These are phyloP conservation scores for Mobula hypostoma DNA, from an alignment of 2,113 vertebrate genomes.

Conservation along the genomic window DNA sequence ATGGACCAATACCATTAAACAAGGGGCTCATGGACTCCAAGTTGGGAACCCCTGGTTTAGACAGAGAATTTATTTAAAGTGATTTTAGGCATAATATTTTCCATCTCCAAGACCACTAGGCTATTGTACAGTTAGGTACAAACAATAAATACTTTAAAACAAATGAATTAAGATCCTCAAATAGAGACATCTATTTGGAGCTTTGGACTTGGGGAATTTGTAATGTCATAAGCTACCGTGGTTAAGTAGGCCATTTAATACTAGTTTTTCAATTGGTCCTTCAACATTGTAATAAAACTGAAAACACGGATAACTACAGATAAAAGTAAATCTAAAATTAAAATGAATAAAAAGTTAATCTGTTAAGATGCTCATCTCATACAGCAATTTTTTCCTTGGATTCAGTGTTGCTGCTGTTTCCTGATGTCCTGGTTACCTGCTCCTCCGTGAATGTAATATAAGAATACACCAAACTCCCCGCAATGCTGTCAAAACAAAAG, in stretches of 20 bases:
- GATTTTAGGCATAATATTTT: not conserved
- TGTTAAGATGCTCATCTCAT: slow-evolving; percentile 46
- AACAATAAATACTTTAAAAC: not conserved
- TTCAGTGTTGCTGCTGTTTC: slow-evolving; percentile 60
- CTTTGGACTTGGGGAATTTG: not conserved
- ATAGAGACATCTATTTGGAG: not conserved
- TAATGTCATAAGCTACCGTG: not conserved
- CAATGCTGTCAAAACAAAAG: slow-evolving; percentile 63
- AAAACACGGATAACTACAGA: not conserved
- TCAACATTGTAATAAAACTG: not conserved
- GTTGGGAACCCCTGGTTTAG: too few species aligned
- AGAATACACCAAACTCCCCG: slow-evolving; percentile 90
- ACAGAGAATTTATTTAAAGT: not conserved
- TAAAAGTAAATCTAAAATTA: not conserved
- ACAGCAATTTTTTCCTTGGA: slow-evolving; percentile 64
- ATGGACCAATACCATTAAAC: too few species aligned
- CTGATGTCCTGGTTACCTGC: slow-evolving; percentile 65
- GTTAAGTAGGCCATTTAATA: not conserved
- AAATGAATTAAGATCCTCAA: not conserved
- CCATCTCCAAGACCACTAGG: not conserved
- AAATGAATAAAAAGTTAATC: not conserved
- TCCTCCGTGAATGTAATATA: slow-evolving; percentile 88
- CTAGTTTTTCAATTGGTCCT: not conserved
- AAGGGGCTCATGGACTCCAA: too few species aligned
- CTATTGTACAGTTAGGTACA: not conserved